Evolutionary conservation across 2,113 vertebrate genomes (phyloP).

Genomic region (Alosa alosa): DNA sequence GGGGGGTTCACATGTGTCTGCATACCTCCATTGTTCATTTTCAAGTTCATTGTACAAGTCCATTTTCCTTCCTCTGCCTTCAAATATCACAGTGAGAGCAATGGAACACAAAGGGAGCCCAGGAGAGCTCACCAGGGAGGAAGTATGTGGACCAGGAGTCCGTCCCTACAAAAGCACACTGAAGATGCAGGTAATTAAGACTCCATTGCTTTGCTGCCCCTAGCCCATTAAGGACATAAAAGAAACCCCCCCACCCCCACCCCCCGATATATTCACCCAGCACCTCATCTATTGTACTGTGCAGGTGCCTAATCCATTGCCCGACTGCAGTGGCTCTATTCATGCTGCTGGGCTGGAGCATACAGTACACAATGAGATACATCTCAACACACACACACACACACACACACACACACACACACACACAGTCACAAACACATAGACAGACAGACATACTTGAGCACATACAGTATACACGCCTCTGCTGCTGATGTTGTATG

Average conservation of each 20-base stretch:
- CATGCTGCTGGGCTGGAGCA: background rate
- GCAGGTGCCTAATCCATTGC: background rate
- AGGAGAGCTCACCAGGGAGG: background rate
- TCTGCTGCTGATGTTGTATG: too few relatives aligned
- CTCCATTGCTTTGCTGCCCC: background rate
- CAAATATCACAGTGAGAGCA: background rate
- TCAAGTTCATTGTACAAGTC: background rate
- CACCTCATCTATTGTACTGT: background rate
- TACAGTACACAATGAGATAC: background rate
- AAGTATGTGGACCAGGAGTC: background rate
- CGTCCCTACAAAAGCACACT: background rate
- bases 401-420: too few relatives aligned
- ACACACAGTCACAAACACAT: too few relatives aligned
- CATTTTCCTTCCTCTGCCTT: background rate
- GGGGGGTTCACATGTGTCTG: background rate
- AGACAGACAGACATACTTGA: background rate
- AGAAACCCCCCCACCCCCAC: too few relatives aligned
- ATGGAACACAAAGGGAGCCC: background rate
- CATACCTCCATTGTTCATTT: background rate
- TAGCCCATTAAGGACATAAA: too few relatives aligned
- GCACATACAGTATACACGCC: background rate
- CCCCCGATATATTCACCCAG: background rate
- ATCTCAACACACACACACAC: background rate
- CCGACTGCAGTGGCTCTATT: background rate
- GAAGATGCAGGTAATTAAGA: conserved; percentile 10